Percentiles rank a stretch among this genome's conserved stretches.
Conservation (phyloP, 2,797 vertebrate genomes). For the Semaprochilodus insignis region DNA sequence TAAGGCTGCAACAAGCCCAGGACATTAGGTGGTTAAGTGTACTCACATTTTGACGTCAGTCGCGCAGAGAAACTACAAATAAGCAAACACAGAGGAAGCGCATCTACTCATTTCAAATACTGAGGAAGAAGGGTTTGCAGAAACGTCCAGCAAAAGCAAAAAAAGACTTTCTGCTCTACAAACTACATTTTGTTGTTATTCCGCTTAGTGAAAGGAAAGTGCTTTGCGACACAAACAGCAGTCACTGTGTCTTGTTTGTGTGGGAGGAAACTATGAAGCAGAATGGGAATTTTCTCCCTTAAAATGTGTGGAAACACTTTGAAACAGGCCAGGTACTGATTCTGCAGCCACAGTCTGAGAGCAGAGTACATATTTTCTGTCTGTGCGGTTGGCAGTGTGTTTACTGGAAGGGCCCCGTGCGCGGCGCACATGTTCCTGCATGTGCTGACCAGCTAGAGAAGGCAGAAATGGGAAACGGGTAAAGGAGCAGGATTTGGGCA, state of each 20-base stretch:
- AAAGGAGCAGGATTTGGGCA: conserved; percentile 68
- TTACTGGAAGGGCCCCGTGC: conserved; percentile 78
- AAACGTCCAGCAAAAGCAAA: conserved; percentile 25
- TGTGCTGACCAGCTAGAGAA: conserved; percentile 70
- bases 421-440: conserved; percentile 78
- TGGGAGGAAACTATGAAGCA: conserved; percentile 69
- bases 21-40: too few relatives aligned
- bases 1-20: too few relatives aligned
- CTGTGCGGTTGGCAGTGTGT: conserved; percentile 81
- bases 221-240: conserved; percentile 67
- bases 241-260: conserved; percentile 69
- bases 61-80: background rate
- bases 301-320: conserved; percentile 79
- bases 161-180: conserved; percentile 31
- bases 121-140: conserved; percentile 19
- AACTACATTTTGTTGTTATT: conserved; percentile 49
- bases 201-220: conserved; percentile 66
- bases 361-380: conserved; percentile 81
- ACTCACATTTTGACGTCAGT: background rate
- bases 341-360: conserved; percentile 69
- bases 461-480: conserved; percentile 8
- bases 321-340: conserved; percentile 81
- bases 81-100: background rate
- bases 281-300: conserved; percentile 67
- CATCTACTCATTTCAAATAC: background rate